Evolutionary conservation across 2,888 invertebrate genomes (phyloP), one percentile per base, ranked within the genome.

Genomic region (Pseudanteris insignis): DNA sequence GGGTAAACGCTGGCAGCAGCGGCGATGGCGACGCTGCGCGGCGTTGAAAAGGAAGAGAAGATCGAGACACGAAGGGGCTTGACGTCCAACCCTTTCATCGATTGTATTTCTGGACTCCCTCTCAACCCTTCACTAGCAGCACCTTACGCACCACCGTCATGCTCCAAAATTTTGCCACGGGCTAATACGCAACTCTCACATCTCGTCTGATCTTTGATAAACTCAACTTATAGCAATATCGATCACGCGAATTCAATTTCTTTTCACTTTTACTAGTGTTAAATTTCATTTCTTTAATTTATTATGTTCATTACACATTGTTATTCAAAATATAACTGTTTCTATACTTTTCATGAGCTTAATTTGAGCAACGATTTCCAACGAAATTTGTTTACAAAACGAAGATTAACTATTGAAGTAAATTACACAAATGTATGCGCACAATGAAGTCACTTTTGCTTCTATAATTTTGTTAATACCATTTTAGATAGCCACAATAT

Each of bases 71-170:
- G 75, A 76, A 76, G 74, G 76, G 77, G 76, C 72, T 77, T 77
- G 76, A 78, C 76, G 79, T 75, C 73, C 76, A 78, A 78, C 78
- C 78, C 78, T 78, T 78, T 76, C 77, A 78, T 78, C 75, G 77
- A 78, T 78, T 78, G 74, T 75, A 71, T 73, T 77, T 73, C 74
- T 72, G 72, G 63, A 54, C 66, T 65, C 63, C 62, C 67, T 69
- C 61, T 73, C 68, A 71, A 68, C 72, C 73, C 67, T 74, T 70
- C 67, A 64, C 33, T 43, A 21, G 66, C 68, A 67, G 64, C 61
- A 66, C 67, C 69, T 65, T 60, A 63, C 66, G 38, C 60, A 43
- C 53, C 65, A 46, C 51, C 59, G 46, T 37, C 28, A 51, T 53
- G 43, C 53, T 54, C 37, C 60, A 69, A 71, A 74, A 73, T 73